These are phyloP conservation scores for Pygocentrus nattereri DNA, from an alignment of 2,797 vertebrate genomes.

Conservation along the genomic window DNA sequence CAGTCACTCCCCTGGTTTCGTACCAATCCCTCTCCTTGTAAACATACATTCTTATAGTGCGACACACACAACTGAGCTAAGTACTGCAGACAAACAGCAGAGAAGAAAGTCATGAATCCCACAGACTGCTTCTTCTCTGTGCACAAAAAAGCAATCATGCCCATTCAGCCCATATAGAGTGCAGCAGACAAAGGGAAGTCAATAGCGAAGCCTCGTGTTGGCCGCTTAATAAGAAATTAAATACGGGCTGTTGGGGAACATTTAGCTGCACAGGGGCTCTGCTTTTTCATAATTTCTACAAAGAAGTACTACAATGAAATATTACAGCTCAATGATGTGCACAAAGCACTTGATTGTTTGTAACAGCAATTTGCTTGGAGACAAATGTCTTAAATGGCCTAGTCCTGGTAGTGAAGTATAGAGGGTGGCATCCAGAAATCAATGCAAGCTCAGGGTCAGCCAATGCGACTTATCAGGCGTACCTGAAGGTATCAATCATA, in stretches of 20 bases:
- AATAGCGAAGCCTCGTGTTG: conserved; percentile 36
- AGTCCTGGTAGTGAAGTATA: conserved; percentile 34
- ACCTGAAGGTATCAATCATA: conserved; percentile 38
- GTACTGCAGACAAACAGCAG: conserved; percentile 2
- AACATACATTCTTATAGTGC: not conserved
- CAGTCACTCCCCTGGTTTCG: conserved; percentile 22
- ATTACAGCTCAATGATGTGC: conserved; percentile 52
- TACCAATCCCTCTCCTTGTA: conserved; percentile 20
- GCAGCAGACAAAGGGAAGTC: conserved; percentile 37
- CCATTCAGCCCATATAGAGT: conserved; percentile 15
- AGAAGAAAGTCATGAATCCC: conserved; percentile 21
- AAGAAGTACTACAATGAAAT: conserved; percentile 42
- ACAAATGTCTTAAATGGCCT: conserved; percentile 52
- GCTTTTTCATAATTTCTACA: conserved; percentile 29
- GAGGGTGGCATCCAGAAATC: conserved; percentile 22
- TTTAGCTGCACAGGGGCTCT: conserved; percentile 31
- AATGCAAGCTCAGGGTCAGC: conserved; percentile 25
- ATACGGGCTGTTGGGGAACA: conserved; percentile 43
- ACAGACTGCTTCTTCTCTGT: conserved; percentile 34
- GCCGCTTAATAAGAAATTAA: conserved; percentile 54
- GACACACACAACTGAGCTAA: not conserved
- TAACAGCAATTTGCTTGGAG: conserved; percentile 55
- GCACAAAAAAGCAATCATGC: conserved; percentile 23
- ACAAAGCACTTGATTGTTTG: conserved; percentile 47
- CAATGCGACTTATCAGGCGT: conserved; percentile 29